Conservation (phyloP, 2,797 vertebrate genomes). For the Xyrichtys novacula region DNA sequence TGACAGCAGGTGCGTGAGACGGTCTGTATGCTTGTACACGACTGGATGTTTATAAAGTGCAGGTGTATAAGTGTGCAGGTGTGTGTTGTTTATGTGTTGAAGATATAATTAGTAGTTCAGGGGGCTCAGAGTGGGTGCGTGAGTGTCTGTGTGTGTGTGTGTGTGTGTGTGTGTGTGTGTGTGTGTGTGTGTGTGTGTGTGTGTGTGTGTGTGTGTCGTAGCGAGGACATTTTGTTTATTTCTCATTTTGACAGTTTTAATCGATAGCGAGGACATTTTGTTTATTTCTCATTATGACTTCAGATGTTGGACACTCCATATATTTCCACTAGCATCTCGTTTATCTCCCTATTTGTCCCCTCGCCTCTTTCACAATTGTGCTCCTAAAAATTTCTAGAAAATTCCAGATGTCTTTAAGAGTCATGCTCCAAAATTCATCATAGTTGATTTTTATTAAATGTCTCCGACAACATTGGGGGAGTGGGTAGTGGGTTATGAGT, state of each 20-base stretch:
- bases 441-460: too few species aligned
- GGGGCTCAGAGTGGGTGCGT: neutral
- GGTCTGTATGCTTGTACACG: neutral
- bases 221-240: too few species aligned
- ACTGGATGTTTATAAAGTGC: neutral
- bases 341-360: too few species aligned
- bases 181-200: neutral
- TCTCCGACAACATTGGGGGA: too few species aligned
- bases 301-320: too few species aligned
- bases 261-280: neutral
- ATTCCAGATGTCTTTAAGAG: too few species aligned
- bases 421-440: too few species aligned
- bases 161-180: neutral
- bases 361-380: too few species aligned
- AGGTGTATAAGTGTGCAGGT: neutral
- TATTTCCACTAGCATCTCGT: too few species aligned
- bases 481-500: too few species aligned
- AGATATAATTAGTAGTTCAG: neutral
- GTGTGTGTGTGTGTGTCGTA: neutral
- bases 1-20: neutral
- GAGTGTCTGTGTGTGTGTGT: neutral
- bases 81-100: neutral
- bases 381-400: too few species aligned
- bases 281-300: neutral
- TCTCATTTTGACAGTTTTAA: slow-evolving; percentile 4